phyloP scores from a whole-genome alignment of 2,797 vertebrate genomes.

The Anomalospiza imberbis region DNA sequence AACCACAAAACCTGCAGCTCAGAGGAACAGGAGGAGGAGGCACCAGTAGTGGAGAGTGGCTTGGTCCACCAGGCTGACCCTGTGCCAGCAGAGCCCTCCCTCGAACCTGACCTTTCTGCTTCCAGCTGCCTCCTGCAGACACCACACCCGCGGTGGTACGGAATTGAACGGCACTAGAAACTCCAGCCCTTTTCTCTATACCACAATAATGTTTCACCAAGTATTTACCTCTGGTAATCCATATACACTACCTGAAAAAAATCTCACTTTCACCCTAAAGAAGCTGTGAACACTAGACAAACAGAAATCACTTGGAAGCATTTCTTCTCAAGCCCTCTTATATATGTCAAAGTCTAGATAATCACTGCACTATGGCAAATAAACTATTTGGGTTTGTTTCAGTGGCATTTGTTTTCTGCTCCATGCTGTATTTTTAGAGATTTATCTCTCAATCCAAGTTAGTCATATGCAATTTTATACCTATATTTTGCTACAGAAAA shows the following conservation, averaged over 20 bases:
- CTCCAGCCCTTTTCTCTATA: not conserved
- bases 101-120: fast-evolving
- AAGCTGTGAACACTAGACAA: not conserved
- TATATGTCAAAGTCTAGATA: not conserved
- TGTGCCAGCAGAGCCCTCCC: fast-evolving
- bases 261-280: not conserved
- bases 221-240: not conserved
- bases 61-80: fast-evolving
- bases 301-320: not conserved
- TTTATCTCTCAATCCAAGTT: not conserved
- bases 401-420: not conserved
- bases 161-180: fast-evolving
- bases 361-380: not conserved
- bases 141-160: fast-evolving
- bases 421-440: not conserved
- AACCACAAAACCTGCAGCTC: not conserved
- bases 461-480: not conserved
- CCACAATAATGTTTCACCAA: not conserved
- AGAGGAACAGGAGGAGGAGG: not conserved
- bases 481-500: not conserved
- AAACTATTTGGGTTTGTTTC: not conserved
- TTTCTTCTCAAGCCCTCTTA: not conserved
- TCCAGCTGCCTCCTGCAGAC: not conserved
- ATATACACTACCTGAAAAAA: not conserved
- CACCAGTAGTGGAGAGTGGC: too few relatives aligned